Base-by-base conservation (phyloP, 2,797 vertebrate genomes). In the Myiotriccus ornatus region DNA sequence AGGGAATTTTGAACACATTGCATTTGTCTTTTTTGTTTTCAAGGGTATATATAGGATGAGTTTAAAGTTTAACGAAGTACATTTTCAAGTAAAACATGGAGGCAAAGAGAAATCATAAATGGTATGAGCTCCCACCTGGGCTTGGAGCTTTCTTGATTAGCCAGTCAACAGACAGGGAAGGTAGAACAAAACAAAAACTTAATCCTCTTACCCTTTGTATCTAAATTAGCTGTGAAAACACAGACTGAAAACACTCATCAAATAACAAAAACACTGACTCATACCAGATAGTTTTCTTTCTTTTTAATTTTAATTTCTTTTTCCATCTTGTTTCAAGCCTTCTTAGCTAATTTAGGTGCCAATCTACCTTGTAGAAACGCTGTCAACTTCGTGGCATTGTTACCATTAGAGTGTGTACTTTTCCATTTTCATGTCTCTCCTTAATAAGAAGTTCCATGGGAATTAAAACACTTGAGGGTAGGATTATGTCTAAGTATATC, bases 401-500 rank as follows among this genome's bases (percentile, higher is more conserved):
- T 93, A 90, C 52, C 60, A 90, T 79, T 57, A 62, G 41, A 49
- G 32, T 60, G 59, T 80, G 55, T 21, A 19, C 60, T 96, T 95
- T 90, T 92, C 85, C 87, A 86, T 96, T 95, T 90, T 88, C 84
- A 55, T 10, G 41, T 84, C 78, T 88, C 70, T 82, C 94, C 91
- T 94, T 95, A 95, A 93, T 87, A 83, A 97, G 49, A 95, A 92
- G 80, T 82, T 83, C 59, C 93, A 96, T 92, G 89, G 91, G 56
- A 96, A 83, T 92, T 90, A 76, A 84, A 96, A 85, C 76, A 93
- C 95, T 96, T 82, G n/a, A 89, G 90, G 93, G 70, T 41, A 97
- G 87, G 92, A 97, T 97, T 97, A 95, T 77, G 85, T 47, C 79
- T 94, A 92, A 96, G 59, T 56, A 81, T 94, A 96, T 92, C 79